A percentile compares a stretch with the other conserved stretches of the same genome.
Conservation (phyloP, 1,140 invertebrate genomes). For the Atta cephalotes region DNA sequence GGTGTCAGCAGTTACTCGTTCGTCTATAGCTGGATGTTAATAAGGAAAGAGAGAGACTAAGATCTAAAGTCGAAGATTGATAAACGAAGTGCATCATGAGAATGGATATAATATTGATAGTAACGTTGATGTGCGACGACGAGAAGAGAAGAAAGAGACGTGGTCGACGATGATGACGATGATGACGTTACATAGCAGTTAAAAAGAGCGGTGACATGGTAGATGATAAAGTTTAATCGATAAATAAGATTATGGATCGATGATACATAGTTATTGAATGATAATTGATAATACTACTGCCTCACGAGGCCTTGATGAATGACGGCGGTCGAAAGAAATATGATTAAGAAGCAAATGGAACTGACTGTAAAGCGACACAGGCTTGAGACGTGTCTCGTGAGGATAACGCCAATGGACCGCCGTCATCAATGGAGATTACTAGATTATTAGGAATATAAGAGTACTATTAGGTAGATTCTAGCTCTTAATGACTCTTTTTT, state of each 20-base stretch:
- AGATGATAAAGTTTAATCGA: constrained; percentile 58
- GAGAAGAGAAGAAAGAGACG: background rate
- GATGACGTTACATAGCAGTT: constrained; percentile 57
- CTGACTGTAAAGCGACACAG: constrained; percentile 6
- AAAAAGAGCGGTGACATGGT: constrained; percentile 54
- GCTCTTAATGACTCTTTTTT: constrained; percentile 75
- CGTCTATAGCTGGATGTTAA: background rate
- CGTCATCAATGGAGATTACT: constrained; percentile 85
- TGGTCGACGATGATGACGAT: constrained; percentile 43
- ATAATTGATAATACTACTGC: constrained; percentile 82
- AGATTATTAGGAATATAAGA: constrained; percentile 82
- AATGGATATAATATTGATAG: constrained; percentile 17
- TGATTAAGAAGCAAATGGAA: background rate
- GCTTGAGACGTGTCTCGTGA: constrained; percentile 27
- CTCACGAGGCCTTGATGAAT: constrained; percentile 85
- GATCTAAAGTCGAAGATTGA: background rate
- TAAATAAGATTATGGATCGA: constrained; percentile 77
- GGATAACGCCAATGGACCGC: constrained; percentile 70
- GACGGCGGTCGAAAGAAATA: constrained; percentile 75
- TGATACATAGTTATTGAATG: constrained; percentile 78
- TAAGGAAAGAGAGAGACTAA: background rate
- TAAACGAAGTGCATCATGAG: too few species aligned
- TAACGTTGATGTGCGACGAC: background rate
- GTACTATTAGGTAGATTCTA: constrained; percentile 78
- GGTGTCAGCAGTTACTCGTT: constrained; percentile 15